Evolutionary conservation across 2,113 vertebrate species (phyloP), one percentile per base, ranked within the genome.

Genomic region (Agelaius tricolor): DNA sequence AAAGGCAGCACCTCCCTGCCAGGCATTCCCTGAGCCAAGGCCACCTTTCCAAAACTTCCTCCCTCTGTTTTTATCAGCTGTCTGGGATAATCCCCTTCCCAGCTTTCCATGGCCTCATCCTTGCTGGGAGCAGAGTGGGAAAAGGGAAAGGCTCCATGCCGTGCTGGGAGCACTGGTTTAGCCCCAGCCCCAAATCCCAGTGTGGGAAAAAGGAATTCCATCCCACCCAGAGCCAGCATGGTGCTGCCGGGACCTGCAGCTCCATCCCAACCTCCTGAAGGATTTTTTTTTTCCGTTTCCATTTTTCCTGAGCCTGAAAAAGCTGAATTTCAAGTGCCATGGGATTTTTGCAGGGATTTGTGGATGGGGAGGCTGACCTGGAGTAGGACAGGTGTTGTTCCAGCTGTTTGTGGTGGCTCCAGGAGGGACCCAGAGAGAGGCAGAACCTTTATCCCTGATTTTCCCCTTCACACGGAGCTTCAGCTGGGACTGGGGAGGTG

Each of bases 321-420:
- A 24, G 15, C 31, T 65, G 30, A 23, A 62, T 20, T 35, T 30
- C 14, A 6, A n/a, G 16, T 15, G 2, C 11, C 12, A 0, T 2
- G 51, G n/a, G 51, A 23, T 28, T 11, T 63, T 75, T 21, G 47
- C 39, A 35, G 21, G 68, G 69, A 12, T 63, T 81, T 55, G 28
- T 7, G 3, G 49, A 0, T 20, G 44, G 13, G 13, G 57, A 62
- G 15, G 23, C 11, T 17, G 30, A 10, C 1, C 11, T 22, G 1
- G 7, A 4, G 27, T 6, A 7, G 57, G 15, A 22, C 66, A 59
- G 57, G 9, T 37, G 58, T 18, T 7, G 2, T 74, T 73, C 71
- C 81, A 39, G 55, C 54, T 8, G 4, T 15, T 69, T 11, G 49
- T 21, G 2, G 35, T 16, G 44, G 37, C 58, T 80, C 49, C 24